These are phyloP conservation scores for Tachina lurida DNA, from an alignment of 2,888 invertebrate genomes.

Conservation along the genomic window DNA sequence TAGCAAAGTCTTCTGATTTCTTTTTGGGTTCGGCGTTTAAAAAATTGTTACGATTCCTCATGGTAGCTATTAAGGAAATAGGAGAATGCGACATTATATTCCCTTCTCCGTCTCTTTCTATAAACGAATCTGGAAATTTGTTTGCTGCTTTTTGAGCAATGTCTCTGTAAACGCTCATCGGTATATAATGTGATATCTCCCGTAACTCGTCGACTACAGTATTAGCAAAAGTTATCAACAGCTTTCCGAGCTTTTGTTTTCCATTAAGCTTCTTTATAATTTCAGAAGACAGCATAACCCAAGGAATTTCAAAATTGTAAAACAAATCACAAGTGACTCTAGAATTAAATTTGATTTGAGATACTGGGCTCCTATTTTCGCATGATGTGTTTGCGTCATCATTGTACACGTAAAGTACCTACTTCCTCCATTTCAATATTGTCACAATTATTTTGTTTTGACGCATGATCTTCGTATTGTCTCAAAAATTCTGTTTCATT, in stretches of 20 bases:
- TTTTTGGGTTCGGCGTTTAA: not conserved
- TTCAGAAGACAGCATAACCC: not conserved
- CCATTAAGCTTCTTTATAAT: not conserved
- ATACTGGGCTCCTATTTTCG: not conserved
- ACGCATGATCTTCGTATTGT: too few relatives aligned
- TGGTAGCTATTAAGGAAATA: not conserved
- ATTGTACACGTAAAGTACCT: not conserved
- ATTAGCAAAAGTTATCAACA: not conserved
- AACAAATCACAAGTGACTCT: constrained; percentile 19
- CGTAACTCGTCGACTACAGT: not conserved
- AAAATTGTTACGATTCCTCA: not conserved
- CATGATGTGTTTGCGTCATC: not conserved
- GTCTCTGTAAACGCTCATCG: not conserved
- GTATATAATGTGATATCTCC: not conserved
- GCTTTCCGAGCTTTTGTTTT: not conserved
- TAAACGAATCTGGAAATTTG: too few relatives aligned
- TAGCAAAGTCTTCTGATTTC: not conserved
- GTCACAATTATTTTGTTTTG: too few relatives aligned
- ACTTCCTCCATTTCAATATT: too few relatives aligned
- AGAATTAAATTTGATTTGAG: constrained; percentile 13
- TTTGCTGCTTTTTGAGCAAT: too few relatives aligned
- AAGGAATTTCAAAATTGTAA: not conserved
- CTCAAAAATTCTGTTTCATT: too few relatives aligned
- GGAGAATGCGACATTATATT: constrained; percentile 33
- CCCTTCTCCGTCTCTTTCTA: constrained; percentile 10